Base-by-base conservation (phyloP, 2,797 vertebrate species). In the Oreortyx pictus region DNA sequence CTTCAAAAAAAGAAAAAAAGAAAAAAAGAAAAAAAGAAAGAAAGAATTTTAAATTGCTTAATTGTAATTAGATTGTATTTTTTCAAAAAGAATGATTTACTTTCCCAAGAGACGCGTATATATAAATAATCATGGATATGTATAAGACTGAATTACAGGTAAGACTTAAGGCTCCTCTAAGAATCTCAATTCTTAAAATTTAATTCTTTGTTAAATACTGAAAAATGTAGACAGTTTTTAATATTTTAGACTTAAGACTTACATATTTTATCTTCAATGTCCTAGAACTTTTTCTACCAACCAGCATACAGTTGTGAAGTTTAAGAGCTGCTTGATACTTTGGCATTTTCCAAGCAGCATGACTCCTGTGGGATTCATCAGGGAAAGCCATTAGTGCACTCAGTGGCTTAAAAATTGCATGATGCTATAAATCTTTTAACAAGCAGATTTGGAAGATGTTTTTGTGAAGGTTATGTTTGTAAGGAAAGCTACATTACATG, bases 371-470 rank as follows among this genome's bases (percentile, higher is more conserved):
- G 97, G 98, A 97, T 97, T 97, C 95, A 96, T 97, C 97, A 97
- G 97, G 98, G 98, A 98, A 98, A 99, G 96, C 98, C 98, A 98
- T 99, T 99, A 98, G 96, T 96, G 95, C 98, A 98, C 98, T 98
- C 98, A 96, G 95, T 97, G 96, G 97, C 83, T 95, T 99, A 98
- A 99, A 99, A 99, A 96, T 98, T 99, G 97, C 98, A 99, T 98
- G 98, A 98, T 98, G 95, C 80, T 94, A 98, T 99, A 98, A 99
- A 99, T 99, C 97, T 98, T 99, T 99, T 95, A 99, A 93, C 82
- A 96, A 95, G 91, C 60, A 44, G 94, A 96, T 98, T 97, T 97
- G 94, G 96, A 97, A 96, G 91, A 90, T 96, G 67, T 97, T 91
- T 92, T 72, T 92, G 35, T 95, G 90, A 93, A 96, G 88, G 94